Base-by-base conservation (phyloP, 2,797 vertebrate species). In the Melanotaenia maccullochi region DNA sequence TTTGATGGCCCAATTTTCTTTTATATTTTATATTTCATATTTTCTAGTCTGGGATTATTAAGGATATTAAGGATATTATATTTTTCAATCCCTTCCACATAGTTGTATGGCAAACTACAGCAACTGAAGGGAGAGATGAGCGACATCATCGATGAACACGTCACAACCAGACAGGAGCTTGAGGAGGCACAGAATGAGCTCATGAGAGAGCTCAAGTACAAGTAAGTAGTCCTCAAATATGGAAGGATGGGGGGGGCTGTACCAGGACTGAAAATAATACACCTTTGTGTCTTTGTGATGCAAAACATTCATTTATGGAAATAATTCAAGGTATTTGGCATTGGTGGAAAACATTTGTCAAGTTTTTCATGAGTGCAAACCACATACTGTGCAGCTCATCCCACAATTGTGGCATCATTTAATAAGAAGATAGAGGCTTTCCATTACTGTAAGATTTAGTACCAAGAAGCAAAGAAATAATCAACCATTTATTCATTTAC, bases 181-280 rank as follows among this genome's bases (percentile, higher is more conserved):
- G 98, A 99, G 85, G 96, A 99, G 90, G 97, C 97, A 0, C 96
- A 98, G 93, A 96, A 95, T 1, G 97, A 98, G 84, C 96, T 99
- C 90, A 99, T 97, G 0, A 92, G 97, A 84, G 98, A 99, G 74
- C 97, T 99, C 73, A 99, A 99, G 88, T 97, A 97, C 94, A 99
- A 97, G 98, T 99, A 91, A 90, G 95, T 65, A 1, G 6, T 30
- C 42, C 25, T 25, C 18, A 28, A 9, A 47, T 47, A 20, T 38
- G 30, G 5, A 2, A 24, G 7, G 1, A 16, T 42, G 12, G 38
- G 3, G 40, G 14, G 3, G 40, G 14, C 16, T 42, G 40, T 18
- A 42, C 13, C 40, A 4, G 4, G 40, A 16, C 13, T 3, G 36
- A 38, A 36, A 38, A 13, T 2, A 40, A 40, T 44, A 16, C 13